A percentile compares a stretch with the other conserved stretches of the same genome.
These are phyloP conservation scores for Drosophila monieri DNA, from an alignment of 2,888 invertebrate species.

Conservation along the genomic window DNA sequence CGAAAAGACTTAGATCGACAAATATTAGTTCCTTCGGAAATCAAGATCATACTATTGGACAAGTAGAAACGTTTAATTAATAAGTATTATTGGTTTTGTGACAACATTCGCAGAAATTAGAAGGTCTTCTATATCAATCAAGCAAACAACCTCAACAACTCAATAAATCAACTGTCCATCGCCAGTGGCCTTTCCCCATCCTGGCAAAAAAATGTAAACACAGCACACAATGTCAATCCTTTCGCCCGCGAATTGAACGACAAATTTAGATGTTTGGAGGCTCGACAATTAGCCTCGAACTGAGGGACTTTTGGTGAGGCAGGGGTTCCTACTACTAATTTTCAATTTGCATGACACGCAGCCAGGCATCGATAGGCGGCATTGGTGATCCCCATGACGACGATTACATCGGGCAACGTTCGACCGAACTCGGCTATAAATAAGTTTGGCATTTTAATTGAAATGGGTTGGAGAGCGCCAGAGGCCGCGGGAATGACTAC, in stretches of 20 bases:
- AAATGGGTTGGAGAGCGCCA: conserved; percentile 43
- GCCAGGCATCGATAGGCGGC: conserved; percentile 67
- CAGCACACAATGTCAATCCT: conserved; percentile 43
- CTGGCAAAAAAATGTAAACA: conserved; percentile 28
- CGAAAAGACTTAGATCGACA: conserved; percentile 25
- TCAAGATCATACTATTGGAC: neutral
- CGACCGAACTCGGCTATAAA: conserved; percentile 47
- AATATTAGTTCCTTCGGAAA: conserved; percentile 7
- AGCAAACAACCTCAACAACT: conserved; percentile 35
- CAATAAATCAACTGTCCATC: conserved; percentile 64
- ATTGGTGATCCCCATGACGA: conserved; percentile 70
- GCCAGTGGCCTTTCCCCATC: conserved; percentile 32
- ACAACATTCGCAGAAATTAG: neutral
- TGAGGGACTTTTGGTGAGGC: conserved; percentile 12
- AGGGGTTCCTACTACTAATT: conserved; percentile 57
- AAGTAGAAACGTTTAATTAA: neutral
- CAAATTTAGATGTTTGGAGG: neutral
- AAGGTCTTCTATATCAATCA: conserved; percentile 35
- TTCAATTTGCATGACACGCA: conserved; percentile 72
- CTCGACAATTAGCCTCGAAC: conserved; percentile 35
- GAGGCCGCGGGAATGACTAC: conserved; percentile 61
- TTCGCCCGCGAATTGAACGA: conserved; percentile 14
- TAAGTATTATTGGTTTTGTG: neutral
- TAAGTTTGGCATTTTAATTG: conserved; percentile 68
- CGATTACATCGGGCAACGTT: conserved; percentile 64